phyloP scores from a whole-genome alignment of 37 sponge, comb jelly and placozoan species.

The Diacarnus erythraeanus region DNA sequence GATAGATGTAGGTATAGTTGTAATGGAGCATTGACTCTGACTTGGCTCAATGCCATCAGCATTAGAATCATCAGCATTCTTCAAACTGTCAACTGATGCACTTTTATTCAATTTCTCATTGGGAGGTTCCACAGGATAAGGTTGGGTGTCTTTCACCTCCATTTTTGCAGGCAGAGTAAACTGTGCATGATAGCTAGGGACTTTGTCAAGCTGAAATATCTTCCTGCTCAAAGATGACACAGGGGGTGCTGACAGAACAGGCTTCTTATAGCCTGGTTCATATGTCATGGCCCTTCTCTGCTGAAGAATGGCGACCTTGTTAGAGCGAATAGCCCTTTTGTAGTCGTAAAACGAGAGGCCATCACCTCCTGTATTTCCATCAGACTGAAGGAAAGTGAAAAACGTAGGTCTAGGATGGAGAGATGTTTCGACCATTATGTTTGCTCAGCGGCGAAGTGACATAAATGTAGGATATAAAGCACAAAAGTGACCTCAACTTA shows the following conservation, averaged over 20 bases:
- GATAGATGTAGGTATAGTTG: not conserved
- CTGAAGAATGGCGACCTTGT: slow-evolving; percentile 53
- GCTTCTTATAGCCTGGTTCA: slow-evolving; percentile 51
- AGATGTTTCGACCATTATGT: slow-evolving; percentile 49
- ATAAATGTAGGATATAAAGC: too few relatives aligned
- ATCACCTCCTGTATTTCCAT: slow-evolving; percentile 48
- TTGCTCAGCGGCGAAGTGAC: too few relatives aligned
- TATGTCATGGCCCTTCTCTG: slow-evolving; percentile 15
- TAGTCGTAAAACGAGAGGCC: slow-evolving; percentile 50
- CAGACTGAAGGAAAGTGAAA: slow-evolving; percentile 47
- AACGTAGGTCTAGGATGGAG: slow-evolving; percentile 59
- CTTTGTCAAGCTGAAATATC: not conserved
- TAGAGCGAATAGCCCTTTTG: slow-evolving; percentile 31
- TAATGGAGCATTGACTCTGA: not conserved
- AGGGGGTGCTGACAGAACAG: too few relatives aligned
- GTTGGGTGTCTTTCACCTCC: not conserved
- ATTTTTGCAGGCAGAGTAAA: not conserved
- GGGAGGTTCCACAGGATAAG: not conserved
- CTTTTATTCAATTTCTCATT: not conserved
- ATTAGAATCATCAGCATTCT: not conserved
- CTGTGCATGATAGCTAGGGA: not conserved
- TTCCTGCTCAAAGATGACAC: not conserved
- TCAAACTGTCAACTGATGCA: not conserved
- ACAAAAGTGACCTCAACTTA: too few relatives aligned
- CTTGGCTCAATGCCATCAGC: not conserved